Base-by-base conservation (phyloP, 2,888 invertebrate genomes). In the Entomobrya proxima region DNA sequence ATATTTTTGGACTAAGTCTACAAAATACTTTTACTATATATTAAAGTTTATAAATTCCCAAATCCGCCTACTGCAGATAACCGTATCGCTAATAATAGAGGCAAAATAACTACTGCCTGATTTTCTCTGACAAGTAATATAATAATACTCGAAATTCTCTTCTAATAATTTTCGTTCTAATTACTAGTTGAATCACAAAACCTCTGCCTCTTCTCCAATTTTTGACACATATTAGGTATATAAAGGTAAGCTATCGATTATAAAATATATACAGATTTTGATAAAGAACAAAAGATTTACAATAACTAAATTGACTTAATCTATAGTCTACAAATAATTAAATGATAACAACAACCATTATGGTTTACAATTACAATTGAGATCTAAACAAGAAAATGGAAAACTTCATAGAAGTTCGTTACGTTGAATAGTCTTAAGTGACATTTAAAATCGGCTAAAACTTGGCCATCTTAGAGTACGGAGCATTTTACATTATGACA, bases 181-280 rank as follows among this genome's bases (percentile, higher is more conserved):
- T 15, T 9, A 18, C 27, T 69, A 69, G 15, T 69, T 69, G 69
- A 69, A 69, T 69, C 69, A 69, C 69, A 69, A 69, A 69, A 44
- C 2, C 44, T 40, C 18, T 58, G 11, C 15, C 40, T 44, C 13
- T 44, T 6, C 18, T 37, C 11, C 21, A 37, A 37, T 30, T 15
- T 30, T 24, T 64, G 18, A 35, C 11, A 37, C 24, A 61, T 61
- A 40, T 44, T 13, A 6, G 30, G 21, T 37, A 2, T 35, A 37
- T 35, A 15, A 3, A n/a, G 3, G 18, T 3, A 40, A n/a, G 37
- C 11, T 64, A 30, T 30, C 2, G 40, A 44, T 69, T 44, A 27
- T 13, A 69, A 69, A 69, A 69, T 69, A 52, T 52, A 21, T 52
- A 69, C 69, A 44, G 0, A 32, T 69, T 64, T 24, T 35, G 32